Conservation (phyloP, 2,888 invertebrate genomes). For the Cartodere bifasciata region DNA sequence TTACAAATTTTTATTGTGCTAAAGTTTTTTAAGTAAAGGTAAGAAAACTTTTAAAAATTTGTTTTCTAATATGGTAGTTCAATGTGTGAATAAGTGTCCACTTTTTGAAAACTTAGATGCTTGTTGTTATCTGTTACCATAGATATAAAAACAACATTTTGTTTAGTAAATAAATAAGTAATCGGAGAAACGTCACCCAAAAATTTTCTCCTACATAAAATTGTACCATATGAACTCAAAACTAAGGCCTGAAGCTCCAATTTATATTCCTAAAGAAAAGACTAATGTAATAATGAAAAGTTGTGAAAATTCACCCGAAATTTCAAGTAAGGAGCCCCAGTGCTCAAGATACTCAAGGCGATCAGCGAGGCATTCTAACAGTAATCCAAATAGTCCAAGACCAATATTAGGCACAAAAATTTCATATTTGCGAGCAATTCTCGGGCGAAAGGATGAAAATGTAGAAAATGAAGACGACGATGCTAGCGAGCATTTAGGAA, state of each 20-base stretch:
- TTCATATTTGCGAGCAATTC: constrained; percentile 21
- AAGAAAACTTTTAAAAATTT: too few relatives aligned
- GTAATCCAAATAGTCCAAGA: constrained; percentile 16
- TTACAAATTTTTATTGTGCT: too few relatives aligned
- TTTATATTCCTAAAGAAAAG: constrained; percentile 20
- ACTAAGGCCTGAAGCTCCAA: constrained; percentile 24
- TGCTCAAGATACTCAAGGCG: constrained; percentile 24
- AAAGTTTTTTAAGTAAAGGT: too few relatives aligned
- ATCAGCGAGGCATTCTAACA: constrained; percentile 17
- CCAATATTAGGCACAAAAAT: constrained; percentile 20
- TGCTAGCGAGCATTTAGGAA: constrained; percentile 17
- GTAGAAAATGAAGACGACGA: constrained; percentile 12
- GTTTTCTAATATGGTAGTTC: too few relatives aligned
- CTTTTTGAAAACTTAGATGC: too few relatives aligned
- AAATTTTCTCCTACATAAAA: too few relatives aligned
- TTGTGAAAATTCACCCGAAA: constrained; percentile 5
- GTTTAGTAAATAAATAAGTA: too few relatives aligned
- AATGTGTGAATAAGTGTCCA: too few relatives aligned
- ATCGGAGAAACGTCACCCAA: too few relatives aligned
- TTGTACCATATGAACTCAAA: constrained; percentile 15
- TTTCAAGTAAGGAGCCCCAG: constrained; percentile 10
- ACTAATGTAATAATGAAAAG: constrained; percentile 4
- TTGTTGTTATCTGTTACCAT: too few relatives aligned
- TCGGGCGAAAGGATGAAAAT: constrained; percentile 22
- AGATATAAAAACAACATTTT: too few relatives aligned